phyloP scores from a whole-genome alignment of 1,140 invertebrate genomes.

The Macrocentrus cingulum region DNA sequence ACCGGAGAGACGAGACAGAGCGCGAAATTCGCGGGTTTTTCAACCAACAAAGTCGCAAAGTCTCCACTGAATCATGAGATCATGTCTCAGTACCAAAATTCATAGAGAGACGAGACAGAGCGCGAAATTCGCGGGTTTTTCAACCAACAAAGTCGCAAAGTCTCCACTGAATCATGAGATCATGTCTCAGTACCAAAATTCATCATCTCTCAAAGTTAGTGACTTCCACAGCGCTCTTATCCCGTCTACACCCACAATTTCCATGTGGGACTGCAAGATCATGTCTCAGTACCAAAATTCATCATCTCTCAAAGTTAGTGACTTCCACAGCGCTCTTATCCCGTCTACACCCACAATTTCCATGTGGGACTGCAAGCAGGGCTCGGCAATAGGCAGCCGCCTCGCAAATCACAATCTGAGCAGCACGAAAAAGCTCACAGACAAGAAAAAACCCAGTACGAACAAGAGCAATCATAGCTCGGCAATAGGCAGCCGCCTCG shows the following conservation, averaged over 20 bases:
- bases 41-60: background rate
- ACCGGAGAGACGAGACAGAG: conserved; percentile 15
- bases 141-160: too few relatives aligned
- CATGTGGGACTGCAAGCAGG: conserved; percentile 49
- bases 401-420: conserved; percentile 60
- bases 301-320: conserved; percentile 42
- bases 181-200: too few relatives aligned
- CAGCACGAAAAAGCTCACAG: conserved; percentile 47
- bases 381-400: conserved; percentile 58
- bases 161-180: too few relatives aligned
- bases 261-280: too few relatives aligned
- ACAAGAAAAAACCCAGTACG: conserved; percentile 35
- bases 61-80: conserved; percentile 9
- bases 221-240: too few relatives aligned
- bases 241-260: too few relatives aligned
- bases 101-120: too few relatives aligned
- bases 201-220: too few relatives aligned
- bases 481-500: too few relatives aligned
- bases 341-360: conserved; percentile 36
- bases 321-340: conserved; percentile 62
- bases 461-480: conserved; percentile 10
- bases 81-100: conserved; percentile 7
- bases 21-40: background rate
- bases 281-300: too few relatives aligned
- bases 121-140: too few relatives aligned